Percentiles rank a stretch among this genome's conserved stretches.
phyloP scores from a whole-genome alignment of 2,888 invertebrate species.

The Agrochola lota region DNA sequence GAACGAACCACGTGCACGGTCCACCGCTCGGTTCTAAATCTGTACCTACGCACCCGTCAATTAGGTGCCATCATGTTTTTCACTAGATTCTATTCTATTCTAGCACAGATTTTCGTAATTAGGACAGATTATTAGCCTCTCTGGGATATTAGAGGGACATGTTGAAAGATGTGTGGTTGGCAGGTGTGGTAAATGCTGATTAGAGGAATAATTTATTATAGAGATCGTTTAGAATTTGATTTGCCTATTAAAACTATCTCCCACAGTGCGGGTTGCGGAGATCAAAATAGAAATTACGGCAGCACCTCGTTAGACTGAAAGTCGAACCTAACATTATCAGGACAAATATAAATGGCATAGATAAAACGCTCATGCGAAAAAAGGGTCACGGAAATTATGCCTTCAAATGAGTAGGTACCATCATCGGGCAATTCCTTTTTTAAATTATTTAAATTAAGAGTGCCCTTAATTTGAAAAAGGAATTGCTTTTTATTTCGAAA shows the following conservation, averaged over 20 bases:
- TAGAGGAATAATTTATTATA: background rate
- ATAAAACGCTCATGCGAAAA: too few species aligned
- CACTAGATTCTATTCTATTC: slow-evolving; percentile 12
- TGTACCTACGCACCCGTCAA: slow-evolving; percentile 34
- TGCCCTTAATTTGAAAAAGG: too few species aligned
- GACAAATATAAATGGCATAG: too few species aligned
- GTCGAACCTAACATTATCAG: background rate
- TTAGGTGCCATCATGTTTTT: slow-evolving; percentile 45
- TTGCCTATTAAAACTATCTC: background rate
- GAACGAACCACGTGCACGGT: slow-evolving; percentile 49
- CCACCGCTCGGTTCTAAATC: slow-evolving; percentile 48
- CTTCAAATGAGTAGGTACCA: background rate
- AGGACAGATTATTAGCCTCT: slow-evolving; percentile 8
- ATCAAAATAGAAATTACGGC: background rate
- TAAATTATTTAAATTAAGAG: too few species aligned
- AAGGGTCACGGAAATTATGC: too few species aligned
- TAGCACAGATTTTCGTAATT: slow-evolving; percentile 22
- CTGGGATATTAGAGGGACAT: background rate
- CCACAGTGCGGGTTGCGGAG: background rate
- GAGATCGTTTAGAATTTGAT: background rate
- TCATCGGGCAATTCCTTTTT: too few species aligned
- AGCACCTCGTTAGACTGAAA: too few species aligned
- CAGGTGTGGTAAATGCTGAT: slow-evolving; percentile 1
- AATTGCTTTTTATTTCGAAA: background rate
- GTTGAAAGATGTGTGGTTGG: slow-evolving; percentile 8